Evolutionary conservation across 1,140 invertebrate species (phyloP).

Genomic region (Diplogasteroides magnus): DNA sequence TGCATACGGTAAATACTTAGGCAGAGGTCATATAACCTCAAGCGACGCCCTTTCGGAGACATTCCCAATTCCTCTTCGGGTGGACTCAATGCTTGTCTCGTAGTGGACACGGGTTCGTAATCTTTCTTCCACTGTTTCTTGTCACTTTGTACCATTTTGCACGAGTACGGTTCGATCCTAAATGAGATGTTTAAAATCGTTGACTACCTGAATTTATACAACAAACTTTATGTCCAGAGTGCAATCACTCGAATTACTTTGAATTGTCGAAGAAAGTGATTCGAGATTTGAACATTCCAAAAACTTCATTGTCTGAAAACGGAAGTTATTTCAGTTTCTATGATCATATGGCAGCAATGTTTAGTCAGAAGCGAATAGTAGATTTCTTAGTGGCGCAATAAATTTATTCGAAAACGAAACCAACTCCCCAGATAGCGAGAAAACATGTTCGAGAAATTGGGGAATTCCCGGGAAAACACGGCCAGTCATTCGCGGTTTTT

Average conservation of each 20-base stretch:
- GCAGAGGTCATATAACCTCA: background rate
- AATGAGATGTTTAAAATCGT: constrained; percentile 6
- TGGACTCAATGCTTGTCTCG: background rate
- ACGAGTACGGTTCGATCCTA: constrained; percentile 53
- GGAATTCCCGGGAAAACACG: too few species aligned
- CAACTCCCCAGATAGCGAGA: too few species aligned
- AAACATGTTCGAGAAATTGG: too few species aligned
- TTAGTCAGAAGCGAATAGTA: too few species aligned
- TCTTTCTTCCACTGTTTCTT: constrained; percentile 50
- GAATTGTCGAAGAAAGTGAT: constrained; percentile 32
- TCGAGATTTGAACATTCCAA: constrained; percentile 46
- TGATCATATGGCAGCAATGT: too few species aligned
- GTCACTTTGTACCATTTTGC: constrained; percentile 52
- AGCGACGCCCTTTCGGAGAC: background rate
- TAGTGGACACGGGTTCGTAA: constrained; percentile 5
- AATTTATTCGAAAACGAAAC: too few species aligned
- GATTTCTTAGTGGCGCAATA: too few species aligned
- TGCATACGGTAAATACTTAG: background rate
- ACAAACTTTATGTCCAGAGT: constrained; percentile 46
- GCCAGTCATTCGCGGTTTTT: too few species aligned
- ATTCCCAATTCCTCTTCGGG: background rate
- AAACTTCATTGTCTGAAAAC: constrained; percentile 52
- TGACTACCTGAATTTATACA: constrained; percentile 1
- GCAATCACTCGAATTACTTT: constrained; percentile 39
- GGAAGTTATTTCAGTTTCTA: too few species aligned